phyloP scores from a whole-genome alignment of 2,888 invertebrate species.

The Trissolcus japonicus region DNA sequence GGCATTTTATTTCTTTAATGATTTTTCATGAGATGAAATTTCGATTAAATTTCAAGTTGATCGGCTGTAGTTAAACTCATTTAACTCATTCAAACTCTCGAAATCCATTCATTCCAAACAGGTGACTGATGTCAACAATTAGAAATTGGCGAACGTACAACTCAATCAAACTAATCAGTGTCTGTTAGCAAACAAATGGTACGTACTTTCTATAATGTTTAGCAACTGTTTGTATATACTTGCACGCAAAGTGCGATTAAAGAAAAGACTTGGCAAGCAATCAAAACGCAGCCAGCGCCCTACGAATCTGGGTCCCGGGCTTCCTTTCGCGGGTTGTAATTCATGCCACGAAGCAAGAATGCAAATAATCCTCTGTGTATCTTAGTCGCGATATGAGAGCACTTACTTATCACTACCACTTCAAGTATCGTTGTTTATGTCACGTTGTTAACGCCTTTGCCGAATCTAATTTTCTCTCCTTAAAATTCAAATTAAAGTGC shows the following conservation, averaged over 20 bases:
- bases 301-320: slow-evolving; percentile 51
- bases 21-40: too few relatives aligned
- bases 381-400: slow-evolving; percentile 28
- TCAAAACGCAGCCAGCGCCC: slow-evolving; percentile 54
- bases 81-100: too few relatives aligned
- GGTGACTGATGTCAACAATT: slow-evolving; percentile 21
- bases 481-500: too few relatives aligned
- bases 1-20: too few relatives aligned
- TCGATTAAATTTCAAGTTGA: too few relatives aligned
- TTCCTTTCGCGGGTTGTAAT: slow-evolving; percentile 40
- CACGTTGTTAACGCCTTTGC: slow-evolving; percentile 3
- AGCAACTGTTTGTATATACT: slow-evolving; percentile 10
- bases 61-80: too few relatives aligned
- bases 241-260: slow-evolving; percentile 23
- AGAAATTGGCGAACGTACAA: slow-evolving; percentile 17
- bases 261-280: slow-evolving; percentile 52
- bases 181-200: not conserved
- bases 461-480: too few relatives aligned
- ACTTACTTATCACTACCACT: slow-evolving; percentile 33
- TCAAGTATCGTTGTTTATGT: slow-evolving; percentile 28
- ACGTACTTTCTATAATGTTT: not conserved
- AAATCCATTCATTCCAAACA: too few relatives aligned
- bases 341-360: slow-evolving; percentile 47
- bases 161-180: slow-evolving; percentile 25
- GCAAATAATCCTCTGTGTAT: slow-evolving; percentile 47